Base-by-base conservation (phyloP, 1,140 invertebrate species). In the Sweltsa coloradensis region DNA sequence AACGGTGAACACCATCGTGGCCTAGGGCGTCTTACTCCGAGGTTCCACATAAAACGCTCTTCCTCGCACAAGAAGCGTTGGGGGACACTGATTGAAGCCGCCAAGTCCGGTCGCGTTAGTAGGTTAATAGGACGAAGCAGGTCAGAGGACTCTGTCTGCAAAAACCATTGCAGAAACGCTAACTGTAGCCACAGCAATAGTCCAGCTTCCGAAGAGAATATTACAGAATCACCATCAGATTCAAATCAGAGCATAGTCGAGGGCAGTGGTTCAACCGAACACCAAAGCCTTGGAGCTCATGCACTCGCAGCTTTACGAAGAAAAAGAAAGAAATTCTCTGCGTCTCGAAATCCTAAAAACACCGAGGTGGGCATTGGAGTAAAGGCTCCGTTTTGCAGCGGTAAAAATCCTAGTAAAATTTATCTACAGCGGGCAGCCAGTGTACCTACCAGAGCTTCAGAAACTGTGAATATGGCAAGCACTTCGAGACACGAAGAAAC, bases 141-240 rank as follows among this genome's bases (percentile, higher is more conserved):
- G 55, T 88, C 84, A 1, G 84, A 89, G 63, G 85, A 89, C 59
- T 89, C 85, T 7, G 83, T 89, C 16, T 89, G 85, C 63, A 81
- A 82, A 55, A 76, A 76, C 50, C 63, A 66, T 24, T 70, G 75
- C 47, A 62, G 65, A 44, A 65, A 63, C 37, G 31, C 46, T n/a
- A 49, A 47, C 31, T 51, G 52, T 41, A 66, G 66, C 51, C 57
- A 58, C 26, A 62, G 60, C 49, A 63, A 66, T 47, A 64, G 64
- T 54, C 63, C 64, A 7, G 57, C 57, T 0, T 64, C 63, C 6
- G 62, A 65, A 24, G 64, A 66, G 36, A 63, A 63, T 45, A 55
- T 57, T 40, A 65, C 61, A 29, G 59, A 64, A 47, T 58, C 60
- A 14, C 56, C 57, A 42, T 61, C 67, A 6, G 69, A 73, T 52